Conservation (phyloP, 2,888 invertebrate genomes). For the Elegia similella region DNA sequence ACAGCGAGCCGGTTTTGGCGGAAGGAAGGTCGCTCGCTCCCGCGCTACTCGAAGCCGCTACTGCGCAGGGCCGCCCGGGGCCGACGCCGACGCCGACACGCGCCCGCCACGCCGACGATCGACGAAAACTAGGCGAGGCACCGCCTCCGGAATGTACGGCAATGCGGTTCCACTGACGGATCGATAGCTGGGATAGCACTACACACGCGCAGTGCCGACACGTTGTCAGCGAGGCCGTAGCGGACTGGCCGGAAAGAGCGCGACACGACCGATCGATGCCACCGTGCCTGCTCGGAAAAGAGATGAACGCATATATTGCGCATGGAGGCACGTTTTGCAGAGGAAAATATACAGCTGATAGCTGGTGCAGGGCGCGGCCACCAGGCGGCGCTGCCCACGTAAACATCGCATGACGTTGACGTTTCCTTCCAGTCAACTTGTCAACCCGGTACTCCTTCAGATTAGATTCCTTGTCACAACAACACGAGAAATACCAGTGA, state of each 20-base stretch:
- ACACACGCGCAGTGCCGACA: slow-evolving; percentile 72
- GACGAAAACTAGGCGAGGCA: slow-evolving; percentile 79
- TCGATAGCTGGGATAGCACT: slow-evolving; percentile 66
- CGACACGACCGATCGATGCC: slow-evolving; percentile 61
- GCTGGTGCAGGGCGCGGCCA: slow-evolving; percentile 41
- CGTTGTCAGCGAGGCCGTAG: slow-evolving; percentile 57
- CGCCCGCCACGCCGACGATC: slow-evolving; percentile 69
- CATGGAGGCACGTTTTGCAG: slow-evolving; percentile 65
- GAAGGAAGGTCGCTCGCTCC: slow-evolving; percentile 69
- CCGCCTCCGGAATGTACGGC: slow-evolving; percentile 81
- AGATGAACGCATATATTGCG: slow-evolving; percentile 75
- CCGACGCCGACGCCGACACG: slow-evolving; percentile 77
- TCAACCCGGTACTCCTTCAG: slow-evolving; percentile 11
- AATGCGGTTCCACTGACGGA: slow-evolving; percentile 76
- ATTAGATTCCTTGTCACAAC: slow-evolving; percentile 36
- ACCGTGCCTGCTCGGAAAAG: slow-evolving; percentile 60
- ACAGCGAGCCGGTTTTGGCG: slow-evolving; percentile 81
- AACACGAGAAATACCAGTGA: slow-evolving; percentile 18
- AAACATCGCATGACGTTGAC: slow-evolving; percentile 43
- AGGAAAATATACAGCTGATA: slow-evolving; percentile 75
- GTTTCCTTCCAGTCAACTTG: slow-evolving; percentile 14
- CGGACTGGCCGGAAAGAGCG: slow-evolving; percentile 63
- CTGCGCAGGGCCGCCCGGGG: slow-evolving; percentile 72
- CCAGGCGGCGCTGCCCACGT: slow-evolving; percentile 47
- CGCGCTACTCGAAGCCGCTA: slow-evolving; percentile 62